Evolutionary conservation across 30 jellyfish, hydroid and myxozoan genomes (phyloP).

Genomic region (Mastigias papua): DNA sequence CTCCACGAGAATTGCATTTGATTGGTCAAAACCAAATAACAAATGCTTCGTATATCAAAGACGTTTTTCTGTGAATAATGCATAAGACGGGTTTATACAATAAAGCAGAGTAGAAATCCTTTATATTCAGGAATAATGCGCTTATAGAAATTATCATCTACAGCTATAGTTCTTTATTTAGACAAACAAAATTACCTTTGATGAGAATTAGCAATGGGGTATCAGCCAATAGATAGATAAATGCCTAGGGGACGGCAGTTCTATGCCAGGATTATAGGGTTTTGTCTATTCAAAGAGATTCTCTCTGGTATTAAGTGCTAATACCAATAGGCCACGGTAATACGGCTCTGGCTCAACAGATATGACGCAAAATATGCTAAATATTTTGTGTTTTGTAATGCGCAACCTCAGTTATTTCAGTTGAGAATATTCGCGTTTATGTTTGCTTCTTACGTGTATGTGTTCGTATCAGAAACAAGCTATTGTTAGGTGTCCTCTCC

Average conservation of each 20-base stretch:
- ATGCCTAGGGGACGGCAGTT: neutral
- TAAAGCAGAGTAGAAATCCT: neutral
- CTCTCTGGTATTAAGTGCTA: too few species aligned
- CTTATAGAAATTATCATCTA: neutral
- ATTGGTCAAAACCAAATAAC: constrained; percentile 8
- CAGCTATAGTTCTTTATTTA: neutral
- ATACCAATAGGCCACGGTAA: too few species aligned
- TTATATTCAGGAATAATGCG: neutral
- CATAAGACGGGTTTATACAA: constrained; percentile 6
- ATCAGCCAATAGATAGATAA: neutral
- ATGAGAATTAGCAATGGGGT: neutral
- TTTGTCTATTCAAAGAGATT: too few species aligned
- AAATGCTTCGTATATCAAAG: constrained; percentile 3
- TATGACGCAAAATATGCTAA: too few species aligned
- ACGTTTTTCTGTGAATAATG: constrained; percentile 6
- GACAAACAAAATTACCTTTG: neutral
- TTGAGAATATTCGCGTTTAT: too few species aligned
- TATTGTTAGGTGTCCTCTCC: too few species aligned
- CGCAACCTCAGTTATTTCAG: too few species aligned
- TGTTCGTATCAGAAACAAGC: too few species aligned
- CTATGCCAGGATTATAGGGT: too few species aligned
- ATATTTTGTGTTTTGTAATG: too few species aligned
- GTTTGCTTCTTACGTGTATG: too few species aligned
- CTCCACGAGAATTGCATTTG: neutral
- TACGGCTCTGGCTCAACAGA: too few species aligned